Base-by-base conservation (phyloP, 2,113 vertebrate species). In the Crotalus tigris region DNA sequence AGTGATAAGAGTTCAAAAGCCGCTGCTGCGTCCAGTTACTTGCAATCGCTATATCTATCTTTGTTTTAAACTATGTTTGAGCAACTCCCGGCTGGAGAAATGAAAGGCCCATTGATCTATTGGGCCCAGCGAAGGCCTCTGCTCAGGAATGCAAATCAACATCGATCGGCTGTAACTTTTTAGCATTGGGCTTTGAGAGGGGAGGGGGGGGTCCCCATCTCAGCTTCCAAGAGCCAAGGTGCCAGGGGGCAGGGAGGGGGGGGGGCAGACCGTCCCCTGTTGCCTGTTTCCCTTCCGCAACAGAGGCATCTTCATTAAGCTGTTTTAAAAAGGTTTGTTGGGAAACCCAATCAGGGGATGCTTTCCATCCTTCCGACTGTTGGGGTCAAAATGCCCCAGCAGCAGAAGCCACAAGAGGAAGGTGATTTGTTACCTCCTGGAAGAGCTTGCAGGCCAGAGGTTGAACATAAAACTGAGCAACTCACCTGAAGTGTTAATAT, bases 81-180 rank as follows among this genome's bases (percentile, higher is more conserved):
- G 86, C 0, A 17, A 26, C 90, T 81, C 86, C 87, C 75, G 93
- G 92, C 95, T 90, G 85, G 54, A 90, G 81, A 89, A 94, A 93
- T 8, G 92, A 92, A 93, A 92, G 26, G 0, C 21, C 11, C 0
- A 95, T 94, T 90, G 94, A 96, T 93, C 29, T 24, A 39, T 57
- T 1, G 15, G 81, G 90, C 2, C 1, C 92, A 3, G 15, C 90
- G 57, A 55, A 88, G 8, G 49, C 86, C 1, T 11, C 57, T 17
- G 53, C 91, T 75, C 91, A 91, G 85, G 93, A 94, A 94, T 96
- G 95, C 96, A 96, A 96, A 96, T 95, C 94, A 3, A 54, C 92
- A 97, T 95, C 69, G 96, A 96, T 92, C 87, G 11, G 2, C 91
- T 1, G 49, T 75, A 3, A 81, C 85, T 59, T 1, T 33, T 44